Conservation (phyloP, 2,797 vertebrate genomes). For the Ctenopoma kingsleyae region DNA sequence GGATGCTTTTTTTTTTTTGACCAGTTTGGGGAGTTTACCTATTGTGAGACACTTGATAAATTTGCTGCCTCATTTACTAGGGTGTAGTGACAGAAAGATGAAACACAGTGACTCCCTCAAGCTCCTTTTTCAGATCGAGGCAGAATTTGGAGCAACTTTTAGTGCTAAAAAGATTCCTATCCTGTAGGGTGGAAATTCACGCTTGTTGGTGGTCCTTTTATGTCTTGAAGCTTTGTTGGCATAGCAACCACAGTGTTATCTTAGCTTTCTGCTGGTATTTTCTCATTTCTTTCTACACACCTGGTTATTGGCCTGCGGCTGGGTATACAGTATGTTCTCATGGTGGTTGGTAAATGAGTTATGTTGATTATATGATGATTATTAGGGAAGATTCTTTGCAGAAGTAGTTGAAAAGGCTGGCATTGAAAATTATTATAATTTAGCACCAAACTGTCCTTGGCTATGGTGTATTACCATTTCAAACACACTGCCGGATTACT, state of each 20-base stretch:
- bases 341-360: background rate
- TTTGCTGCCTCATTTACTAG: background rate
- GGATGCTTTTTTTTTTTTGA: background rate
- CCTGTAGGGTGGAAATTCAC: constrained; percentile 43
- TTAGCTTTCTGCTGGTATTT: constrained; percentile 52
- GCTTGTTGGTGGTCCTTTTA: constrained; percentile 48
- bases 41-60: background rate
- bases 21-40: background rate
- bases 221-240: constrained; percentile 68
- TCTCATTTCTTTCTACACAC: constrained; percentile 43
- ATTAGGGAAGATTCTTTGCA: constrained; percentile 8
- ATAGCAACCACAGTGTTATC: constrained; percentile 65
- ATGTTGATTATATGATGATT: constrained; percentile 15
- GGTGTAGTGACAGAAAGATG: background rate
- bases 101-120: constrained; percentile 11
- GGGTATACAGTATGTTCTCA: constrained; percentile 32
- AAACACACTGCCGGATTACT: constrained; percentile 25
- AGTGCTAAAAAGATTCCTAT: constrained; percentile 29
- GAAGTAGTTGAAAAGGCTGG: constrained; percentile 5
- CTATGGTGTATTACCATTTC: constrained; percentile 47
- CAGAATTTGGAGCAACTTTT: constrained; percentile 5
- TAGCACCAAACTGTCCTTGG: constrained; percentile 11
- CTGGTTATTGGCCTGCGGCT: constrained; percentile 22
- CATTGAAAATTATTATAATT: constrained; percentile 9
- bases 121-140: constrained; percentile 3